Conservation (phyloP, 1,140 invertebrate genomes). For the Ceratina japonica region DNA sequence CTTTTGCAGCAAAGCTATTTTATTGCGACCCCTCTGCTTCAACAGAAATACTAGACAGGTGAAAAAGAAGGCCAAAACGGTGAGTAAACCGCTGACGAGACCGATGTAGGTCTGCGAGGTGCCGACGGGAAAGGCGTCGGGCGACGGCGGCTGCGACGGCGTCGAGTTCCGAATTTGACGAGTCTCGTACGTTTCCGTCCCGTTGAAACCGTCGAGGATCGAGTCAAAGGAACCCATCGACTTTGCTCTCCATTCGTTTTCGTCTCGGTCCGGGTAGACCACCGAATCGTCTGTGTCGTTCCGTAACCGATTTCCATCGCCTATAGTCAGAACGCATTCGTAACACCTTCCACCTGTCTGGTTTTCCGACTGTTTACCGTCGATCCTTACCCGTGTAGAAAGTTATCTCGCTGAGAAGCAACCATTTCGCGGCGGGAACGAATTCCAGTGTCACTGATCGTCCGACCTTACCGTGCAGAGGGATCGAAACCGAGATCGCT, state of each 20-base stretch:
- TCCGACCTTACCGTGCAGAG: slow-evolving; percentile 87
- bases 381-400: slow-evolving; percentile 85
- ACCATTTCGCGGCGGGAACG: slow-evolving; percentile 91
- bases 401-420: slow-evolving; percentile 92
- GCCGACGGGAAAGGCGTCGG: slow-evolving; percentile 83
- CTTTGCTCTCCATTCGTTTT: slow-evolving; percentile 40
- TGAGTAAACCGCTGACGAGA: slow-evolving; percentile 88
- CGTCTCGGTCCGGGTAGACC: slow-evolving; percentile 67
- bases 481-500: slow-evolving; percentile 84
- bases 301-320: slow-evolving; percentile 70
- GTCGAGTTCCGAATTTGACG: too few species aligned
- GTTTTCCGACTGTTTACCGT: too few species aligned
- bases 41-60: slow-evolving; percentile 85
- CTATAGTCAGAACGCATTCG: not conserved
- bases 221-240: slow-evolving; percentile 37
- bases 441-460: slow-evolving; percentile 89
- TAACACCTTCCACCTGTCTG: too few species aligned
- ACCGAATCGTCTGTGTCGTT: slow-evolving; percentile 74
- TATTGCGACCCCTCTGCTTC: slow-evolving; percentile 85
- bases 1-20: slow-evolving; percentile 85
- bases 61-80: slow-evolving; percentile 85
- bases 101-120: slow-evolving; percentile 87
- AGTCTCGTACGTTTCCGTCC: slow-evolving; percentile 68
- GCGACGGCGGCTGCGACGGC: too few species aligned
- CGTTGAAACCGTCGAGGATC: slow-evolving; percentile 59